Conservation (phyloP, 2,888 invertebrate species). For the Sisyra nigra region DNA sequence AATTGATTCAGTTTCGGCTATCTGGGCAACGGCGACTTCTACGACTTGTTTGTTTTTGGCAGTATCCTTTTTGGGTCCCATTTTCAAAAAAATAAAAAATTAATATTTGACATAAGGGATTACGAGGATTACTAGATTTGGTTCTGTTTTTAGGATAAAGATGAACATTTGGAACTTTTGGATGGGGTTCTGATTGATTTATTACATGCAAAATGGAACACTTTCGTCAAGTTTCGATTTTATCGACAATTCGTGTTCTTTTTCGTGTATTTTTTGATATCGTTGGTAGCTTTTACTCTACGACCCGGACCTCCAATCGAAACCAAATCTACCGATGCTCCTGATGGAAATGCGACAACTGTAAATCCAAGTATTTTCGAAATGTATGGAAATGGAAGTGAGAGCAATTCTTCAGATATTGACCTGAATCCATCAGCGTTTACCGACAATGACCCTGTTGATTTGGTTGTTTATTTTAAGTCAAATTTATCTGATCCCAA, state of each 20-base stretch:
- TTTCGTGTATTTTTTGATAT: conserved; percentile 76
- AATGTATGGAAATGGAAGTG: too few relatives aligned
- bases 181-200: conserved; percentile 90
- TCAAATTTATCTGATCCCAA: too few relatives aligned
- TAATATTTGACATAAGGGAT: neutral
- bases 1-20: too few relatives aligned
- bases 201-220: conserved; percentile 93
- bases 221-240: conserved; percentile 88
- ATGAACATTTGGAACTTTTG: conserved; percentile 86
- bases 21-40: neutral
- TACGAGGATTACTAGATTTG: conserved; percentile 2
- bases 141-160: conserved; percentile 58
- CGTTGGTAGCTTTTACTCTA: conserved; percentile 73
- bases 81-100: neutral
- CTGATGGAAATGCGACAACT: conserved; percentile 1
- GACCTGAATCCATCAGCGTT: too few relatives aligned
- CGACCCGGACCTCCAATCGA: conserved; percentile 60
- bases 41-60: neutral
- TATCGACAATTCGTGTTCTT: conserved; percentile 86
- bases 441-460: too few relatives aligned
- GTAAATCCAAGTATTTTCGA: too few relatives aligned
- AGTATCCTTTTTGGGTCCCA: neutral
- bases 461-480: too few relatives aligned
- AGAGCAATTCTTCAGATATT: too few relatives aligned
- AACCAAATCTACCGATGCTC: conserved; percentile 20